A percentile compares a stretch with the other conserved stretches of the same genome.
phyloP scores from a whole-genome alignment of 2,888 invertebrate species.

The Acheta domesticus region DNA sequence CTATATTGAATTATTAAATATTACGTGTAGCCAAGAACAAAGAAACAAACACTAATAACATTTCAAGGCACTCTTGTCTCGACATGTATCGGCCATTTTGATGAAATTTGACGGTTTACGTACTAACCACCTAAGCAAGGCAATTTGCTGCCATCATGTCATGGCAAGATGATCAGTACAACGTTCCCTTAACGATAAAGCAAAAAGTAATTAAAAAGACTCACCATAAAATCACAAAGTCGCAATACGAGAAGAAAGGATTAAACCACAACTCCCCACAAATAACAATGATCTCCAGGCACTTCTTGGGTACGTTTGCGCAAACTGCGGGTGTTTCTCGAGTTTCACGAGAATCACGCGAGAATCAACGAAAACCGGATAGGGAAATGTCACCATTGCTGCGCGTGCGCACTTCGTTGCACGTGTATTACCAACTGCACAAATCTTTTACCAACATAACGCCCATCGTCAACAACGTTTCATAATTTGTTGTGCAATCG shows the following conservation, averaged over 20 bases:
- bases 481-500: too few relatives aligned
- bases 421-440: not conserved
- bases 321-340: conserved; percentile 32
- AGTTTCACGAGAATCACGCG: conserved; percentile 24
- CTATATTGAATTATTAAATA: too few relatives aligned
- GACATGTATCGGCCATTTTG: conserved; percentile 33
- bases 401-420: not conserved
- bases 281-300: conserved; percentile 21
- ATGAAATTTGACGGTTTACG: conserved; percentile 27
- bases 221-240: not conserved
- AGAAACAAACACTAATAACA: not conserved
- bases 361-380: conserved; percentile 25
- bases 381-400: conserved; percentile 24
- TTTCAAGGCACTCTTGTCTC: not conserved
- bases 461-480: too few relatives aligned
- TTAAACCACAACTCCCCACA: conserved; percentile 18
- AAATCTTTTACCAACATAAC: not conserved
- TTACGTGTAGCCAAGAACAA: not conserved
- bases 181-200: not conserved
- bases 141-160: not conserved
- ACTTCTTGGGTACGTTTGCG: conserved; percentile 26
- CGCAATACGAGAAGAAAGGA: not conserved
- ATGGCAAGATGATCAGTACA: not conserved
- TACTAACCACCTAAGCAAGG: not conserved
- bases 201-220: not conserved